Conservation (phyloP, 2,888 invertebrate genomes). For the Platynereis dumerilii region DNA sequence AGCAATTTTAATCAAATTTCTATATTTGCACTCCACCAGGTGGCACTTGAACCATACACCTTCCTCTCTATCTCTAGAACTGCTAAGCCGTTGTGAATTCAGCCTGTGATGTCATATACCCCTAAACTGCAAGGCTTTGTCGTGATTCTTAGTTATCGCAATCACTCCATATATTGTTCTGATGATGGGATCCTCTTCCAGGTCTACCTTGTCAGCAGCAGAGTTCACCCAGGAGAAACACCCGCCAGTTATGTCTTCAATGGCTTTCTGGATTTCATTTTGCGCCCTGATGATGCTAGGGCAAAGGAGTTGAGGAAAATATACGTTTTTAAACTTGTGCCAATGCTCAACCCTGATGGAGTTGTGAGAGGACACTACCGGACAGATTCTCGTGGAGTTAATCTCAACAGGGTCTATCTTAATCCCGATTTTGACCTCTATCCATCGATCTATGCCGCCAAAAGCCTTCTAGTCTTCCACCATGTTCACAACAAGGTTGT, state of each 20-base stretch:
- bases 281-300: conserved; percentile 76
- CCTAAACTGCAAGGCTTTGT: no score
- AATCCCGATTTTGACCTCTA: conserved; percentile 77
- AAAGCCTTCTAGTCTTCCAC: conserved; percentile 69
- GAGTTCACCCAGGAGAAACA: conserved; percentile 92
- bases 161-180: no score
- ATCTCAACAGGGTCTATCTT: conserved; percentile 85
- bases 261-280: conserved; percentile 81
- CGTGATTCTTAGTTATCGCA: no score
- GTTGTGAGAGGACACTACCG: conserved; percentile 74
- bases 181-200: no score
- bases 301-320: conserved; percentile 75
- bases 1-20: no score
- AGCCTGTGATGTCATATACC: no score
- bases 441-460: conserved; percentile 85
- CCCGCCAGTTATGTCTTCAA: conserved; percentile 90
- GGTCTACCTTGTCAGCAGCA: conserved; percentile 83
- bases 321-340: conserved; percentile 85
- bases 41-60: no score
- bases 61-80: no score
- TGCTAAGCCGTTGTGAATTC: no score
- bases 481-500: conserved; percentile 58
- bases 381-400: conserved; percentile 86
- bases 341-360: conserved; percentile 91
- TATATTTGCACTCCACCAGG: no score